Conservation (phyloP, 2,113 vertebrate species). For the Taxidea taxus region DNA sequence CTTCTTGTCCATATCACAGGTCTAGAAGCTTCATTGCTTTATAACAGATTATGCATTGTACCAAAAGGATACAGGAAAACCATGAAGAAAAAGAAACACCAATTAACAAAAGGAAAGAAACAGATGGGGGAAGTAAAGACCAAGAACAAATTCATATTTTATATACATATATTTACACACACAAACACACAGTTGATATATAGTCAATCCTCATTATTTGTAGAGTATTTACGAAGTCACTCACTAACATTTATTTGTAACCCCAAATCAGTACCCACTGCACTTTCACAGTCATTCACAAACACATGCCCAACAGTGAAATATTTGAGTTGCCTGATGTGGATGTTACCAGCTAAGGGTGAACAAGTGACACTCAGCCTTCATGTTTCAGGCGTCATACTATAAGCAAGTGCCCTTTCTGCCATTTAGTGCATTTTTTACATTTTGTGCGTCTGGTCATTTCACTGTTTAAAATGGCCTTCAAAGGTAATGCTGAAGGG, state of each 20-base stretch:
- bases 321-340: background rate
- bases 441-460: background rate
- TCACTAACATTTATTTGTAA: conserved; percentile 12
- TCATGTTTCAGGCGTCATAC: background rate
- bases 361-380: background rate
- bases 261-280: background rate
- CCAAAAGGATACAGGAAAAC: background rate
- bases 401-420: background rate
- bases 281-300: background rate
- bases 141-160: background rate
- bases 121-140: background rate
- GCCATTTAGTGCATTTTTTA: background rate
- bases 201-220: background rate
- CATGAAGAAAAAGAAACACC: background rate
- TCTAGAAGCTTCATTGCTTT: background rate
- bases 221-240: background rate
- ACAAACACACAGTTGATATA: background rate
- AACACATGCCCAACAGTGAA: background rate
- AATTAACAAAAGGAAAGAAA: background rate
- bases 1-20: background rate
- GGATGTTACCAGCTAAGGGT: background rate
- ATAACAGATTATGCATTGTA: background rate
- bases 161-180: background rate
- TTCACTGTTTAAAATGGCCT: background rate
- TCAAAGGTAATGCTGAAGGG: background rate